Base-by-base conservation (phyloP, 1,140 invertebrate genomes). In the Phymorhynchus buccinoides region DNA sequence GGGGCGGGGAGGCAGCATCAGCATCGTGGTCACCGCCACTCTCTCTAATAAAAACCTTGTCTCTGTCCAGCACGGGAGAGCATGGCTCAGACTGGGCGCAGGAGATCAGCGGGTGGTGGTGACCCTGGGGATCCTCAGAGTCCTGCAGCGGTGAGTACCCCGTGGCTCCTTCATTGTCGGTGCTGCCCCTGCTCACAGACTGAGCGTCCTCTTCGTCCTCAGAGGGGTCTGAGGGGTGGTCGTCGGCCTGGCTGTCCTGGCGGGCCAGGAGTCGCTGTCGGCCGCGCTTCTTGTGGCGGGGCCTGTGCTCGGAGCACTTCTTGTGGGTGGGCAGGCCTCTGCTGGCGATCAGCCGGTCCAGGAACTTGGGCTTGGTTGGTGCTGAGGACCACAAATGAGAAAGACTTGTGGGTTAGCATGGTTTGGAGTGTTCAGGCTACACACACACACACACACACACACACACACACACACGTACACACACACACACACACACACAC, bases 301-400 rank as follows among this genome's bases (percentile, higher is more conserved):
- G 30, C 30, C 12, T 35, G 27, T 79, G 52, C 16, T 32, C 80
- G 32, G 66, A 39, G 27, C 32, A 79, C 35, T 75, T 85, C 77
- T 85, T 89, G 39, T n/a, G n/a, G n/a, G 48, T 85, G 32, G 83
- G 66, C 9, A 84, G 83, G 27, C 88, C 79, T 16, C 86, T 86
- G 44, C 89, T 87, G 44, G 85, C 87, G 44, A 90, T 88, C 35
- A 90, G 52, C 32, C 86, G 86, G 56, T 90, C 88, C 42, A 90
- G 85, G 85, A 90, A 90, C 80, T 89, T 90, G 27, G 89, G 89
- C 79, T 89, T 90, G 68, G 87, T 84, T 32, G 88, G 88, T 35
- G 87, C 89, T 90, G 87, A 18, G 86, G 87, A n/a, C n/a, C n/a
- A n/a, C n/a, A n/a, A n/a, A n/a, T n/a, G n/a, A n/a, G n/a, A n/a